Evolutionary conservation across 2,113 vertebrate species (phyloP).

Genomic region (Bungarus multicinctus): DNA sequence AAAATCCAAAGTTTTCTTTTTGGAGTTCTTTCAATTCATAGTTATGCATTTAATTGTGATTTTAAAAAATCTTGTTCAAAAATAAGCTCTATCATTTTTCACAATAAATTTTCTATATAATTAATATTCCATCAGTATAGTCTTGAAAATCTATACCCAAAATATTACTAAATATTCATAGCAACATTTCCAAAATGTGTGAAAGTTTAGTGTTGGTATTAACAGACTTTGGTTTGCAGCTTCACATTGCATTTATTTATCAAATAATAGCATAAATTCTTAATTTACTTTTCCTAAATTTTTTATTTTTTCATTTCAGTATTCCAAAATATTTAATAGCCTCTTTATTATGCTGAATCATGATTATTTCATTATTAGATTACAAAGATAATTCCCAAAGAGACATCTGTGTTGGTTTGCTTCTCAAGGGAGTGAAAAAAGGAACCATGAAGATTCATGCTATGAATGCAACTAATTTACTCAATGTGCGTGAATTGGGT

Average conservation of each 20-base stretch:
- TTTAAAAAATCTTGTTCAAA: neutral
- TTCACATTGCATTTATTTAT: neutral
- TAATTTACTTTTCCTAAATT: neutral
- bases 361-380: neutral
- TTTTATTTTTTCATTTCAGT: neutral
- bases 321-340: neutral
- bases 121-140: neutral
- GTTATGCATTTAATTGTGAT: neutral
- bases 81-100: neutral
- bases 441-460: neutral
- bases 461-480: neutral
- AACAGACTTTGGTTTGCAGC: neutral
- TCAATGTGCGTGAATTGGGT: neutral
- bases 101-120: constrained; percentile 6
- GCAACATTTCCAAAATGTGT: neutral
- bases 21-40: constrained; percentile 32
- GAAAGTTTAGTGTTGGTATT: neutral
- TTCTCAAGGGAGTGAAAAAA: neutral
- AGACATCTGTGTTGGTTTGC: neutral
- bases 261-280: neutral
- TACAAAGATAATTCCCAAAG: neutral
- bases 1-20: neutral
- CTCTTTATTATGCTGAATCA: neutral
- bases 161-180: neutral
- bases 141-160: neutral